A percentile compares a stretch with the other conserved stretches of the same genome.
phyloP scores from a whole-genome alignment of 2,888 invertebrate species.

The Aphidius colemani region DNA sequence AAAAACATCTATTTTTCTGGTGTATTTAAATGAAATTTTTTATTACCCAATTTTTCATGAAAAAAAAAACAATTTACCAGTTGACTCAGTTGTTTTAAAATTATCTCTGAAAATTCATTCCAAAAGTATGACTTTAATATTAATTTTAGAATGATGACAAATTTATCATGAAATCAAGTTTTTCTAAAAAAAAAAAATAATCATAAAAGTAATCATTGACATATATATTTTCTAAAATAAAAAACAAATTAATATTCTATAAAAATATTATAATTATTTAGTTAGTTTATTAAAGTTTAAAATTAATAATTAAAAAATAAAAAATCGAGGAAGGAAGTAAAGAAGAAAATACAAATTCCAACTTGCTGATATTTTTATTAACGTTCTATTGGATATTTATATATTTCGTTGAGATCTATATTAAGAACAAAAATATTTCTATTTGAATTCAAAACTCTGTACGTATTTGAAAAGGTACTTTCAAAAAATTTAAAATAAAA shows the following conservation, averaged over 20 bases:
- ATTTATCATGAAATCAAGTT: background rate
- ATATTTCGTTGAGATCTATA: constrained; percentile 43
- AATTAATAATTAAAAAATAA: background rate
- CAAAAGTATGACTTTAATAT: no score
- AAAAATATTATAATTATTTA: background rate
- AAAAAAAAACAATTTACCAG: no score
- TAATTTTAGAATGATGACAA: no score
- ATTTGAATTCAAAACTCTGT: constrained; percentile 26
- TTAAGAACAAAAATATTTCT: constrained; percentile 50
- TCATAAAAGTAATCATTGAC: background rate
- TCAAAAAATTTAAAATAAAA: no score
- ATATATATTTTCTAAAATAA: background rate
- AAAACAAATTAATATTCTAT: background rate
- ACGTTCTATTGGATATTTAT: constrained; percentile 47
- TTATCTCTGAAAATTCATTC: no score
- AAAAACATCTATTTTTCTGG: no score
- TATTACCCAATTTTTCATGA: no score
- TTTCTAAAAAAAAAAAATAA: background rate
- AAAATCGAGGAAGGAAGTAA: constrained; percentile 26
- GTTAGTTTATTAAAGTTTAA: background rate
- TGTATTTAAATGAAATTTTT: no score
- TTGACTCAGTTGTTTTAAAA: no score
- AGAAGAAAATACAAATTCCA: constrained; percentile 39
- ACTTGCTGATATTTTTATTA: constrained; percentile 49
- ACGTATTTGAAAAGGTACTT: no score